Base-by-base conservation (phyloP, 2,888 invertebrate species). In the Pycnomerus fuliginosus region DNA sequence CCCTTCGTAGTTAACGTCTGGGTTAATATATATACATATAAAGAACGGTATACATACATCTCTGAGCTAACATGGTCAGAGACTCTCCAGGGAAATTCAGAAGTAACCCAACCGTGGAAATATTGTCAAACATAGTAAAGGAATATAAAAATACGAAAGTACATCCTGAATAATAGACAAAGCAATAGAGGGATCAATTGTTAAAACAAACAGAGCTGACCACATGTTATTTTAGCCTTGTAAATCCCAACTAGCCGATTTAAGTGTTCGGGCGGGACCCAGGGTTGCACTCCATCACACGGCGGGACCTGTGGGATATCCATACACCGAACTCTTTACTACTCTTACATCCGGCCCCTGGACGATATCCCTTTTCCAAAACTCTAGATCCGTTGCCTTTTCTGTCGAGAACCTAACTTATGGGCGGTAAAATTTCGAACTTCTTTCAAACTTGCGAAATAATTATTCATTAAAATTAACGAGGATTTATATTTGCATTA, bases 221-320 rank as follows among this genome's bases (percentile, higher is more conserved):
- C 61, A 57, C 58, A 56, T 56, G 61, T 61, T 61, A 62, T 62
- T 62, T 53, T 52, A 56, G 59, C 52, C 55, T 53, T 60, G 61
- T 66, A 67, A 67, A 67, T 67, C 65, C 62, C 58, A 62, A 64
- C 63, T 61, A 64, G 58, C 57, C 62, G 57, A 59, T 62, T 60
- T 62, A 63, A 61, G 60, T 60, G 61, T 53, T 58, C 52, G 56
- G 60, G 59, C 52, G 58, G 50, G 43, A 57, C 65, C 62, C 65
- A 53, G 49, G 61, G 63, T 62, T 57, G 58, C 62, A 64, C 65
- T 68, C 62, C 58, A 67, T 68, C 68, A 67, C 60, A 40, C 35
- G 52, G 11, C 27, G 36, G 37, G 15, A 54, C 52, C 61, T 63
- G 47, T 46, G 59, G 61, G 65, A 64, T 53, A 16, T 40, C 44